Evolutionary conservation across 2,888 invertebrate genomes (phyloP).

Genomic region (Synanthedon tipuliformis): DNA sequence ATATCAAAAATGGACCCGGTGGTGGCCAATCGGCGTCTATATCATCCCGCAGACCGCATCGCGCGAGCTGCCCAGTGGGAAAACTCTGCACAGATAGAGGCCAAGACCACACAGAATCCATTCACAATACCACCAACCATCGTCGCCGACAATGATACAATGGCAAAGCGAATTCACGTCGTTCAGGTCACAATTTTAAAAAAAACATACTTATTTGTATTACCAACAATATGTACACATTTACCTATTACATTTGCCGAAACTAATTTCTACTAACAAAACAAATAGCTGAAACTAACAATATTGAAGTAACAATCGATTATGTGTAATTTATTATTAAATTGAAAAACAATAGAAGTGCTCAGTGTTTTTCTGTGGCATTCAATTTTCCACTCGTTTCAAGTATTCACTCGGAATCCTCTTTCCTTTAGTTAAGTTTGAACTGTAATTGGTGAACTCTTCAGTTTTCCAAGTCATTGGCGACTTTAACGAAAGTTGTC

Average conservation of each 20-base stretch:
- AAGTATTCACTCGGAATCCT: constrained; percentile 22
- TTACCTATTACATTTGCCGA: no score
- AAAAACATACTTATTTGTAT: not conserved
- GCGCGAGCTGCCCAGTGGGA: constrained; percentile 8
- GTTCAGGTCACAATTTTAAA: constrained; percentile 11
- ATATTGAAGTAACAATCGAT: no score
- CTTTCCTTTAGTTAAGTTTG: constrained; percentile 28
- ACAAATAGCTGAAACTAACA: no score
- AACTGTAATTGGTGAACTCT: constrained; percentile 50
- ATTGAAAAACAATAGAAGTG: no score
- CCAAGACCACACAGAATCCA: not conserved
- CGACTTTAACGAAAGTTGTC: constrained; percentile 44
- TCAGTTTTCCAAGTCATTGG: constrained; percentile 60
- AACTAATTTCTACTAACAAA: no score
- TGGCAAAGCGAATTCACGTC: constrained; percentile 8
- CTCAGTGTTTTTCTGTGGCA: no score
- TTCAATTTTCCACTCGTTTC: not conserved
- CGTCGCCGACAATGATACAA: not conserved
- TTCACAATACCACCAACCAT: not conserved
- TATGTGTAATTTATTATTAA: no score
- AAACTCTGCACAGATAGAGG: not conserved
- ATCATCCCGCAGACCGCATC: constrained; percentile 6
- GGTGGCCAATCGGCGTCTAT: constrained; percentile 2
- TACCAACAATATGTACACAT: no score
- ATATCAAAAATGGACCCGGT: constrained; percentile 15